Evolutionary conservation across 1,140 invertebrate genomes (phyloP).

Genomic region (Drosophila bocqueti): DNA sequence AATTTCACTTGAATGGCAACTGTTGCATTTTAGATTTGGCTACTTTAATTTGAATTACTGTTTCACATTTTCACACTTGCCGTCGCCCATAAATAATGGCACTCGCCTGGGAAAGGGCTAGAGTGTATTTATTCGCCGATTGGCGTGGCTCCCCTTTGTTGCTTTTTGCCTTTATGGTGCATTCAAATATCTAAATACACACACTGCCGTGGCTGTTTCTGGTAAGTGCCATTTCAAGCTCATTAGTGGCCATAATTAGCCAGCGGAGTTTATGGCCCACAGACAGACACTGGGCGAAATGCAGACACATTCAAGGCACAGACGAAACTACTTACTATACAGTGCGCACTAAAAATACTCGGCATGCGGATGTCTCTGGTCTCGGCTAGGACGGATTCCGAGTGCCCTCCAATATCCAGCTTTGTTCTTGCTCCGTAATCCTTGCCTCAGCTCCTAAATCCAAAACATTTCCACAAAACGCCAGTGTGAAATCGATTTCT

Average conservation of each 20-base stretch:
- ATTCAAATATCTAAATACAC: slow-evolving; percentile 49
- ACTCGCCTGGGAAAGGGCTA: slow-evolving; percentile 2
- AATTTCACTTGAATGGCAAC: slow-evolving; percentile 23
- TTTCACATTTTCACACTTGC: slow-evolving; percentile 50
- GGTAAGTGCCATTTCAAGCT: slow-evolving; percentile 81
- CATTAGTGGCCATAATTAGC: slow-evolving; percentile 82
- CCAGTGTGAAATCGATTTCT: slow-evolving; percentile 35
- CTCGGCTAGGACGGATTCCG: slow-evolving; percentile 4
- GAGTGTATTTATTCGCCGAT: slow-evolving; percentile 21
- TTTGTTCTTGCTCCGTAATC: slow-evolving; percentile 13
- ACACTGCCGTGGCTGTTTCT: slow-evolving; percentile 44
- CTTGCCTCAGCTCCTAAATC: slow-evolving; percentile 9
- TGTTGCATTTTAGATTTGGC: slow-evolving; percentile 34
- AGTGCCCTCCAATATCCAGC: not conserved
- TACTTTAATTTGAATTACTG: slow-evolving; percentile 48
- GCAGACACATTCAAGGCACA: slow-evolving; percentile 49
- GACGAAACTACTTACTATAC: slow-evolving; percentile 32
- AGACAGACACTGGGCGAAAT: slow-evolving; percentile 57
- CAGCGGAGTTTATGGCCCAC: slow-evolving; percentile 73
- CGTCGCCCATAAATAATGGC: slow-evolving; percentile 42
- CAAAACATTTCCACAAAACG: slow-evolving; percentile 21
- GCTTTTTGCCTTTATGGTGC: slow-evolving; percentile 25
- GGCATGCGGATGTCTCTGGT: not conserved
- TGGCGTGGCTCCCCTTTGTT: slow-evolving; percentile 30
- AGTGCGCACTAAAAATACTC: slow-evolving; percentile 44